These are phyloP conservation scores for Netelia fuscicornis DNA, from an alignment of 2,888 invertebrate species.

Conservation along the genomic window DNA sequence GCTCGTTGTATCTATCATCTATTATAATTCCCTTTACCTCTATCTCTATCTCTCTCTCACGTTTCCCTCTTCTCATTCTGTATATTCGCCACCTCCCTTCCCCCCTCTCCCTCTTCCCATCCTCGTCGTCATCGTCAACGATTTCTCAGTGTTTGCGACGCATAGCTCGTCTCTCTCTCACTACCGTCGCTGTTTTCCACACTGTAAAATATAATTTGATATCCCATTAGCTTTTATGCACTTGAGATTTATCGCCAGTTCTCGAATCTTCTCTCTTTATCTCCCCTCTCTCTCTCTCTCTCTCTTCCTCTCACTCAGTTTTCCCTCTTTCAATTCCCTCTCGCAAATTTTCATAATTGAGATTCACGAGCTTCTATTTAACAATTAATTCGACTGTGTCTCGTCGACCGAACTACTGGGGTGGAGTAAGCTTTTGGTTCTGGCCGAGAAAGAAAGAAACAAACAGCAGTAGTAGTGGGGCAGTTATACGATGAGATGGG, in stretches of 20 bases:
- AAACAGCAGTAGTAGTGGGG: not conserved
- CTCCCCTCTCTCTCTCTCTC: conserved; percentile 7
- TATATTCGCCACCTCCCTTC: conserved; percentile 6
- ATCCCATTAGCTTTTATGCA: conserved; percentile 77
- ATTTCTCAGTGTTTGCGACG: conserved; percentile 66
- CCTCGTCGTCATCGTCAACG: conserved; percentile 64
- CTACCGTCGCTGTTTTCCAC: conserved; percentile 10
- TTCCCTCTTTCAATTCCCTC: conserved; percentile 43
- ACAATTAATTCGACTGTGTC: conserved; percentile 67
- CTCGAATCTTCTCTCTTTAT: conserved; percentile 55
- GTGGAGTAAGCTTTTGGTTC: not conserved
- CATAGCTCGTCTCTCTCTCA: conserved; percentile 1
- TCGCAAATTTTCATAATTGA: conserved; percentile 63
- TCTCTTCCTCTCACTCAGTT: conserved; percentile 11
- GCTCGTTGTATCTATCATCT: conserved; percentile 53
- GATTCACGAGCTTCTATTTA: conserved; percentile 69
- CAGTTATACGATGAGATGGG: conserved; percentile 4
- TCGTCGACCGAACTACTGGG: not conserved
- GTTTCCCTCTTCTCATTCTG: not conserved
- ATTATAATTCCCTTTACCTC: conserved; percentile 12
- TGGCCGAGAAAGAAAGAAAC: not conserved
- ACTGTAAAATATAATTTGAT: conserved; percentile 70
- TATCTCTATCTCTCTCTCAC: not conserved
- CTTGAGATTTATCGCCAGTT: conserved; percentile 75
- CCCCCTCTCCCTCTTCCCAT: conserved; percentile 3